Base-by-base conservation (phyloP, 2,888 invertebrate species). In the Meta bourneti region DNA sequence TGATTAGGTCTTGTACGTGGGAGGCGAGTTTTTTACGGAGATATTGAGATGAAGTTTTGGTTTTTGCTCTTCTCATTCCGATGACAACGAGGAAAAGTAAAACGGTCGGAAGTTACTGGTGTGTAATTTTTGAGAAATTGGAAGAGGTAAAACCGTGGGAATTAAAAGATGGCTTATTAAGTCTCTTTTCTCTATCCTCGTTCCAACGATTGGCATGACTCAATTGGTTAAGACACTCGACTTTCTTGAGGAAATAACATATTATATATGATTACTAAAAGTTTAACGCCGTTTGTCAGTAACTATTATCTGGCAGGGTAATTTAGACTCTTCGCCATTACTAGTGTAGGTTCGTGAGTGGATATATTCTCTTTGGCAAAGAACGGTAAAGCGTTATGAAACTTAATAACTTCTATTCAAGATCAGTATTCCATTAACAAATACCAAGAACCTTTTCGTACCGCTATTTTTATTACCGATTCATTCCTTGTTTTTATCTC, bases 1-100 rank as follows among this genome's bases (percentile, higher is more conserved):
- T 80, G 80, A 61, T 80, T 80, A 61, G 80, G 61, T 80, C 34
- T 34, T 49, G 82, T 48, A 79, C 54, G 79, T 79, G 79, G 79
- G 79, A 54, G 61, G 79, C 34, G 20, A 34, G 61, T 71, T 11
- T 19, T 19, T 72, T 72, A 16, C n/a, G 51, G n/a, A 19, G 52
- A 51, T 77, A 51, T 77, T 77, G 52, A 51, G 52, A 19, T n/a
- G 49, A 8, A 52, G 20, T 69, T 51, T 51, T 77, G 7, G 11
- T 72, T 72, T 20, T 72, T 20, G 19, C 20, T 20, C 20, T 54
- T 20, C 8, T 61, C 20, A 11, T 20, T 79, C 9, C 7, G 54
- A 54, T 54, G 54, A 79, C 54, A 61, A 79, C 34, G 20, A 61
- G 61, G 61, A 61, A 61, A 16, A 16, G 34, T 34, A 34, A 34